Base-by-base conservation (phyloP, 2,113 vertebrate genomes). In the Ariopsis seemanni region DNA sequence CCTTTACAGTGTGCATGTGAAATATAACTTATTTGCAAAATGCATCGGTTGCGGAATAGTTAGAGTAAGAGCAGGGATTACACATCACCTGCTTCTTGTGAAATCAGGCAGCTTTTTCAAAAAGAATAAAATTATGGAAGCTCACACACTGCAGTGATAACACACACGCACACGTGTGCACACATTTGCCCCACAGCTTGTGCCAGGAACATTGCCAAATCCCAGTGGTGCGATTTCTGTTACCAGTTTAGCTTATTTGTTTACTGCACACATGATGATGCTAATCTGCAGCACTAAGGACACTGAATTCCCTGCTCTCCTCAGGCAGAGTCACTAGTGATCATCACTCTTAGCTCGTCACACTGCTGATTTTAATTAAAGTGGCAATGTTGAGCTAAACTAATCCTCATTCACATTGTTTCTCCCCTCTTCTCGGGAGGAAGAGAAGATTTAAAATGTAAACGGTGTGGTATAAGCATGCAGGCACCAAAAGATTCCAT, bases 361-460 rank as follows among this genome's bases (percentile, higher is more conserved):
- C 58, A 34, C 30, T 25, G 30, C 57, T 14, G 34, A 42, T 34
- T 60, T 62, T 82, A 82, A 82, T 82, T 62, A 82, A 82, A 62
- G 7, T 14, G 11, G 30, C 5, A 3, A 58, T 5, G 30, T 14
- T 62, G 48, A 82, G 57, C 72, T 78, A 63, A 48, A 34, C 84
- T 85, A 77, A 85, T 85, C 84, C 57, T n/a, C 42, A 11, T 74
- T 77, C 72, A 63, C 14, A 4, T n/a, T 1, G 18, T 48, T 77
- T 63, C 30, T 52, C 48, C 48, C n/a, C 58, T 42, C 10, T 25
- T 58, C 25, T 27, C 0, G 55, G 55, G 30, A 58, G 30, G 30
- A 57, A 12, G 55, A 57, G 12, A 42, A 62, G 30, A 82, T 62
- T 82, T 62, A 20, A 5, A 17, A 7, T n/a, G 42, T 60, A 42